These are phyloP conservation scores for Chaetodon auriga DNA, from an alignment of 2,113 vertebrate genomes.

Conservation along the genomic window DNA sequence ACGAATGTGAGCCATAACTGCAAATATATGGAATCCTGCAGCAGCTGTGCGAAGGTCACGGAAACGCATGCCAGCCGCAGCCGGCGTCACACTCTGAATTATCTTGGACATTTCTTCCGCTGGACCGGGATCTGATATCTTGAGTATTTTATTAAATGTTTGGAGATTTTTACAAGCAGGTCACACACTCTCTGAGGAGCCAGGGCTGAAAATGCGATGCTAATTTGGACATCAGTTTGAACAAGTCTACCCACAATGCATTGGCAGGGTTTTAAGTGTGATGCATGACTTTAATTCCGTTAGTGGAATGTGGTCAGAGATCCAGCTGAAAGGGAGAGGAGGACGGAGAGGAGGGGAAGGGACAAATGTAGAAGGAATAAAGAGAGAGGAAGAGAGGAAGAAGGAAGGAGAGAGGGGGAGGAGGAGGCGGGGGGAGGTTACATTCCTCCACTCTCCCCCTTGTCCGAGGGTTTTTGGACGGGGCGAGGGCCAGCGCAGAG, in stretches of 20 bases:
- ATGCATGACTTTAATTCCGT: constrained; percentile 85
- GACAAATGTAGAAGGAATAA: constrained; percentile 68
- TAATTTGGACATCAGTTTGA: constrained; percentile 82
- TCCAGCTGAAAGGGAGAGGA: constrained; percentile 66
- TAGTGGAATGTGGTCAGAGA: constrained; percentile 81
- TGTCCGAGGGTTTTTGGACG: constrained; percentile 60
- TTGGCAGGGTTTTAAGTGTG: constrained; percentile 82
- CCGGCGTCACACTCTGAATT: constrained; percentile 5
- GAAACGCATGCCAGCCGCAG: neutral
- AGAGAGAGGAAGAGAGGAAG: constrained; percentile 47
- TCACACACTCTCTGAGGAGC: constrained; percentile 48
- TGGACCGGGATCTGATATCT: constrained; percentile 27
- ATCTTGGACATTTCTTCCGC: constrained; percentile 19
- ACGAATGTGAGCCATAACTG: constrained; percentile 47
- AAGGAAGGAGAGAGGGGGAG: constrained; percentile 31
- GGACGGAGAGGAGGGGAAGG: constrained; percentile 63
- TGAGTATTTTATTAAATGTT: constrained; percentile 56
- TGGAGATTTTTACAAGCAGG: constrained; percentile 61
- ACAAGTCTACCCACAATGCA: constrained; percentile 82
- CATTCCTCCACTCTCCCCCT: constrained; percentile 70
- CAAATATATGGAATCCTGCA: constrained; percentile 47
- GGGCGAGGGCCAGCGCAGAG: constrained; percentile 59
- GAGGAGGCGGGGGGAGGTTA: constrained; percentile 6
- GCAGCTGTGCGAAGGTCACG: constrained; percentile 42
- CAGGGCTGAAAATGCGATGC: constrained; percentile 64